Evolutionary conservation across 2,113 vertebrate species (phyloP).

Genomic region (Phodopus roborovskii): DNA sequence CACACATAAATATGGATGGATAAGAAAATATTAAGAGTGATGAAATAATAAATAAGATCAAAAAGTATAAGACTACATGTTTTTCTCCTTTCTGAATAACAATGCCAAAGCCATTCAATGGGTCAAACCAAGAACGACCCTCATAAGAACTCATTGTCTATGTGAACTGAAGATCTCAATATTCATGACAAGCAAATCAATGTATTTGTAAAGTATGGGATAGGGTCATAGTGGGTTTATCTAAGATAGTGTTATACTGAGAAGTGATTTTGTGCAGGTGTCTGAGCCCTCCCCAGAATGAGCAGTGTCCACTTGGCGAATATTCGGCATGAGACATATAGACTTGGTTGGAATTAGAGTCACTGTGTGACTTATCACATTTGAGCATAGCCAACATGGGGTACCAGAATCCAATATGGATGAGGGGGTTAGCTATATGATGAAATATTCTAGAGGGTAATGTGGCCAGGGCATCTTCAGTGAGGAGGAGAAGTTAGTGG

Average conservation of each 20-base stretch:
- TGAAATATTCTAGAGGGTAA: neutral
- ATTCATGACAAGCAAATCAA: neutral
- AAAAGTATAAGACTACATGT: neutral
- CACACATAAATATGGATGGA: neutral
- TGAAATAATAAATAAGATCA: neutral
- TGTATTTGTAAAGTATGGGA: neutral
- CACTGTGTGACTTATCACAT: fast-evolving
- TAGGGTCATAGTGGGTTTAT: neutral
- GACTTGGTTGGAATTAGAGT: neutral
- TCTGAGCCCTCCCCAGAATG: neutral
- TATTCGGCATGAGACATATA: neutral
- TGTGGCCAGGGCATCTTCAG: neutral
- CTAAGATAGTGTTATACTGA: neutral
- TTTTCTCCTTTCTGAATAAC: constrained; percentile 4
- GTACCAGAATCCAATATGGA: neutral
- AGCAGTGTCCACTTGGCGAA: neutral
- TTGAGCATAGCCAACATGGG: neutral
- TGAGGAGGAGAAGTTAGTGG: neutral
- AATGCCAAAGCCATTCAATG: neutral
- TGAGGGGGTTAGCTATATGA: neutral
- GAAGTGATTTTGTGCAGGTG: neutral
- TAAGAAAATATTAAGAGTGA: neutral
- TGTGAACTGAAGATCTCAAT: no score
- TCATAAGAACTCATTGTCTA: neutral
- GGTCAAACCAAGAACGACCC: neutral